A percentile compares a stretch with the other conserved stretches of the same genome.
phyloP scores from a whole-genome alignment of 2,888 invertebrate species.

The Microctonus aethiopoides region DNA sequence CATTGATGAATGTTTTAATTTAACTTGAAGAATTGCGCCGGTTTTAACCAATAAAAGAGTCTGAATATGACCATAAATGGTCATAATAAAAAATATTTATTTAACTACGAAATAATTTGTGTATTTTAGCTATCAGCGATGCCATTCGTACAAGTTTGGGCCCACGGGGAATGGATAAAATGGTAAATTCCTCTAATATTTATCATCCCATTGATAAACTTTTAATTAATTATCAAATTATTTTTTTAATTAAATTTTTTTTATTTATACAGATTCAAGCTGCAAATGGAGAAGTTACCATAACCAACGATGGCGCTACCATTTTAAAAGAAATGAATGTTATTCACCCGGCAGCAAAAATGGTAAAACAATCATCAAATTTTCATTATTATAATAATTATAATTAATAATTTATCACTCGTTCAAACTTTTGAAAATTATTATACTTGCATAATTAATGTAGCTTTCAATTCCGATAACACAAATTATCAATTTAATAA shows the following conservation, averaged over 20 bases:
- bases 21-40: neutral
- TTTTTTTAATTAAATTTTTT: constrained; percentile 1
- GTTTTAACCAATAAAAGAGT: neutral
- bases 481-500: too few relatives aligned
- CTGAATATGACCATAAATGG: constrained; percentile 45
- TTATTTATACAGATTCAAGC: constrained; percentile 83
- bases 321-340: constrained; percentile 99
- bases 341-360: constrained; percentile 98
- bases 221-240: neutral
- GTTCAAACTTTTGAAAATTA: too few relatives aligned
- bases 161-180: constrained; percentile 99
- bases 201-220: too few relatives aligned
- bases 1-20: too few relatives aligned
- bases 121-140: constrained; percentile 91
- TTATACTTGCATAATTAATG: too few relatives aligned
- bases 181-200: constrained; percentile 73
- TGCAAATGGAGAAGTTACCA: constrained; percentile 97
- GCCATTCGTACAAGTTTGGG: constrained; percentile 98
- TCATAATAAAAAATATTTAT: constrained; percentile 13
- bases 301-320: constrained; percentile 99
- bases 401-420: too few relatives aligned
- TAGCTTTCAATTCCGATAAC: too few relatives aligned
- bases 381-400: too few relatives aligned
- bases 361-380: constrained; percentile 82
- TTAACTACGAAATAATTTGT: neutral